Percentiles rank a stretch among this genome's conserved stretches.
These are phyloP conservation scores for Oligia latruncula DNA, from an alignment of 2,888 invertebrate species.

Conservation along the genomic window DNA sequence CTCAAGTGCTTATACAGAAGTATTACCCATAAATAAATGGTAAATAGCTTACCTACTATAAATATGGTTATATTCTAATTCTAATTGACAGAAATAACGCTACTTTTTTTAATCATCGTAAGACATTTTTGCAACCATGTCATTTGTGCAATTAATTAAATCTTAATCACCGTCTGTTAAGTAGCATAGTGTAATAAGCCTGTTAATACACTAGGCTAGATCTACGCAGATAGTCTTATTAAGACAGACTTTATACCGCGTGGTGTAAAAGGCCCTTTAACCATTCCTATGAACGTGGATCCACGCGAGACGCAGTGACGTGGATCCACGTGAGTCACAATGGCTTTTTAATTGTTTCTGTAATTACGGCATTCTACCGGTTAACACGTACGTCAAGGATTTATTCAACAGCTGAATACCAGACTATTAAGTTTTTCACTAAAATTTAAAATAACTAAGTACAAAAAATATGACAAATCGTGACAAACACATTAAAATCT, in stretches of 20 bases:
- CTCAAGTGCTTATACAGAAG: no score
- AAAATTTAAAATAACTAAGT: neutral
- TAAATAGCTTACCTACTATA: no score
- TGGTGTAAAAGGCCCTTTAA: neutral
- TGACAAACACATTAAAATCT: conserved; percentile 35
- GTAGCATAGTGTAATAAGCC: no score
- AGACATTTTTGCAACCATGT: no score
- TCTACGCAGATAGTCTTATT: neutral
- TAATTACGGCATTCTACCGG: neutral
- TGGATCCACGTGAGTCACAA: neutral
- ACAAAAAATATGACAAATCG: conserved; percentile 11
- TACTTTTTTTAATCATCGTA: no score
- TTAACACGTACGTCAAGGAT: neutral
- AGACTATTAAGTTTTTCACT: neutral
- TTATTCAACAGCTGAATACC: neutral
- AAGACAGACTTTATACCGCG: neutral
- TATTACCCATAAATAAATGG: no score
- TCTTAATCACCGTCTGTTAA: neutral
- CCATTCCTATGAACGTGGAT: neutral
- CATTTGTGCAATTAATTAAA: no score
- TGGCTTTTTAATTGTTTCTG: neutral
- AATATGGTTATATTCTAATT: no score
- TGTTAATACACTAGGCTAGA: neutral
- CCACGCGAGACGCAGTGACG: neutral
- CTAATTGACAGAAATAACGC: no score